Base-by-base conservation (phyloP, 1,140 invertebrate genomes). In the Calephelis nemesis region DNA sequence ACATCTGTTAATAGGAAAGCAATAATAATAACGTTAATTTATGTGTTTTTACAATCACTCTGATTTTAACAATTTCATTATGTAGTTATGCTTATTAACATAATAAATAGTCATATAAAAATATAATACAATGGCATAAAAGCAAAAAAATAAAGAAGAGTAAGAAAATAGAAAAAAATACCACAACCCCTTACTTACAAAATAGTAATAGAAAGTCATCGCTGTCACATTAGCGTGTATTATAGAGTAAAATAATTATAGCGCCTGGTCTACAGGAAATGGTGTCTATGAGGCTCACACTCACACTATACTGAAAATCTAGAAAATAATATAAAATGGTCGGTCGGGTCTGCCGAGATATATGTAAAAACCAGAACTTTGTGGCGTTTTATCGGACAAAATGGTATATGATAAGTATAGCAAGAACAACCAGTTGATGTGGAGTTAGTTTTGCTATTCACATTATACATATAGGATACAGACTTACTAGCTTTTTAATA, bases 301-400 rank as follows among this genome's bases (percentile, higher is more conserved):
- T 81, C 42, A 67, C 68, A 73, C 73, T 81, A 80, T 75, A 68
- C 62, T 74, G 78, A 73, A 70, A 75, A 78, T 64, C 74, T 72
- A 71, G 50, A 70, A 66, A 69, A 68, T 67, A 72, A 69, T 68
- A 68, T n/a, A 45, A 68, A 39, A 75, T 74, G 78, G 78, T 74
- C 78, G 76, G 72, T 74, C 84, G 89, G 89, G 89, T 91, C 89
- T 85, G 89, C 89, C 89, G 87, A 79, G 78, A 45, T 45, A 7
- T 45, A 45, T 74, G 79, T 82, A 75, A 71, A 74, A 75, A 83
- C 89, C 87, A 91, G 88, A 85, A 85, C 67, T 88, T 85, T 84
- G 87, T 90, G 88, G 89, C 86, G 87, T 91, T 90, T 88, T 91
- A 90, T 91, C 88, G 89, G 89, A 91, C 89, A 91, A 90, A 81